Conservation (phyloP, 2,113 vertebrate genomes). For the Anguilla rostrata region DNA sequence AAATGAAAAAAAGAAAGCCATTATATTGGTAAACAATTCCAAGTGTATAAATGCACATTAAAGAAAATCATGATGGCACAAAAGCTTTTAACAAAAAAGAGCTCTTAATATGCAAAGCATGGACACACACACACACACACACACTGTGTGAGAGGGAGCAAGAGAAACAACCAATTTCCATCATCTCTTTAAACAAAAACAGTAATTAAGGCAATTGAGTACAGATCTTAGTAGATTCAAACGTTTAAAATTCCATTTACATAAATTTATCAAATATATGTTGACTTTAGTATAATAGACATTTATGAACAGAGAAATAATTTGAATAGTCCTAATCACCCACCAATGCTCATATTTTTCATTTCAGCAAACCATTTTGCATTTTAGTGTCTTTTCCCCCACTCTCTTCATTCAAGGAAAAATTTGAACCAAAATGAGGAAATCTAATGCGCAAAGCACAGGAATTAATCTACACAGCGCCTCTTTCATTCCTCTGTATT, state of each 20-base stretch:
- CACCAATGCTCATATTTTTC: conserved; percentile 31
- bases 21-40: too few species aligned
- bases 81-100: too few species aligned
- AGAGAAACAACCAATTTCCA: too few species aligned
- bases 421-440: conserved; percentile 63
- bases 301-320: not conserved
- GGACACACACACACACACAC: too few species aligned
- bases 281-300: not conserved
- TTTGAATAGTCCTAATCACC: not conserved
- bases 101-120: too few species aligned
- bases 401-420: conserved; percentile 51
- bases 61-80: too few species aligned
- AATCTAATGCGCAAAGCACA: conserved; percentile 59
- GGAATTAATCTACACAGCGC: conserved; percentile 71
- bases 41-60: too few species aligned
- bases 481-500: conserved; percentile 82
- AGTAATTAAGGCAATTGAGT: conserved; percentile 61
- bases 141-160: too few species aligned
- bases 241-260: not conserved
- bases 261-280: not conserved
- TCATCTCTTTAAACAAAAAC: conserved; percentile 38
- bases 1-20: too few species aligned
- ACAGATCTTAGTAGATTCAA: not conserved
- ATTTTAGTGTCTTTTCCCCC: conserved; percentile 24
- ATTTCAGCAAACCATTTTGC: conserved; percentile 55